A percentile compares a stretch with the other conserved stretches of the same genome.
Conservation (phyloP, 2,888 invertebrate species). For the Tipula vernalis region DNA sequence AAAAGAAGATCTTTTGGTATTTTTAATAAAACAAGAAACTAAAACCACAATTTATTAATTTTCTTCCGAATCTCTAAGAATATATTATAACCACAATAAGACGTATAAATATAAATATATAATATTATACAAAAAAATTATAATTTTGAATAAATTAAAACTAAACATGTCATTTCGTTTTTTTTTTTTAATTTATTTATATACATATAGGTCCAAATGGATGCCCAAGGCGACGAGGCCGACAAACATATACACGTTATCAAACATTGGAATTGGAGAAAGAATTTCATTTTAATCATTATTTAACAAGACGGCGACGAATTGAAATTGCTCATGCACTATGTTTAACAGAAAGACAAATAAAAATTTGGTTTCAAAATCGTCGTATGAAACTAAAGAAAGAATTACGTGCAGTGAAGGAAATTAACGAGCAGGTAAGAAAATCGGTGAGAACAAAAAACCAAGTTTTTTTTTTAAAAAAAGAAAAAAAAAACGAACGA, state of each 20-base stretch:
- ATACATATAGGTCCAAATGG: constrained; percentile 75
- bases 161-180: not conserved
- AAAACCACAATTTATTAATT: constrained; percentile 9
- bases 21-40: constrained; percentile 5
- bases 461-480: not conserved
- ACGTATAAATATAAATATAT: not conserved
- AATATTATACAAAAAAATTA: not conserved
- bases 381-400: constrained; percentile 95
- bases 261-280: constrained; percentile 96
- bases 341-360: constrained; percentile 91
- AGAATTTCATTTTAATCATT: constrained; percentile 97
- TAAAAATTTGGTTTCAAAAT: constrained; percentile 96
- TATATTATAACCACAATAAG: not conserved
- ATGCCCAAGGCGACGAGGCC: constrained; percentile 83
- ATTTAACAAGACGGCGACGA: constrained; percentile 87
- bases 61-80: not conserved
- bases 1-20: not conserved
- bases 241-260: constrained; percentile 96
- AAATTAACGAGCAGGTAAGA: constrained; percentile 74
- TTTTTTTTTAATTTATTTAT: constrained; percentile 28
- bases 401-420: constrained; percentile 85
- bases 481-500: not conserved
- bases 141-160: constrained; percentile 5
- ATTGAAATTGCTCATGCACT: constrained; percentile 96
- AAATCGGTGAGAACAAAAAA: constrained; percentile 7